These are phyloP conservation scores for Morpho deidamia DNA, from an alignment of 2,888 invertebrate genomes.

Conservation along the genomic window DNA sequence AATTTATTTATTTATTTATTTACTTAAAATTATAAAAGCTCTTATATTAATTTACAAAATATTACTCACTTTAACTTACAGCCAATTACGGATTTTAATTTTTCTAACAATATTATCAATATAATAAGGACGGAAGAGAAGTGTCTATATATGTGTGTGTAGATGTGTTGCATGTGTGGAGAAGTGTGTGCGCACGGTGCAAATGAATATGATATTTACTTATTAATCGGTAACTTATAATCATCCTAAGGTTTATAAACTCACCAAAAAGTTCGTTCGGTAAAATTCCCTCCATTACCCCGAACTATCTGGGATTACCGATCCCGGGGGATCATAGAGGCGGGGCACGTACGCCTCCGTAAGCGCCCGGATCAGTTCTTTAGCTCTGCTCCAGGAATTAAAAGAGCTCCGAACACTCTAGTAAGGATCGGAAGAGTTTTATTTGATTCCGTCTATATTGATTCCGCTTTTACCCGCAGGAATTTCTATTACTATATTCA, in stretches of 20 bases:
- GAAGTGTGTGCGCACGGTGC: too few species aligned
- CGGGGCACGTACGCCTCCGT: constrained; percentile 27
- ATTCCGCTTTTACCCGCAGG: not conserved
- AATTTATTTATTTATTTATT: too few species aligned
- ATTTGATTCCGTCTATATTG: constrained; percentile 16
- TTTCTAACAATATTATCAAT: too few species aligned
- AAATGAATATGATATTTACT: not conserved
- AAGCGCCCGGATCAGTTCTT: constrained; percentile 27
- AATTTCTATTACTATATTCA: not conserved
- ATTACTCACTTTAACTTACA: too few species aligned
- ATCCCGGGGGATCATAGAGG: constrained; percentile 24
- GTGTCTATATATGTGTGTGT: too few species aligned
- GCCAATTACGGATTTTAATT: too few species aligned
- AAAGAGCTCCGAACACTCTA: constrained; percentile 21
- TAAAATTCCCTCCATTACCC: constrained; percentile 27
- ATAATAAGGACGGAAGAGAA: too few species aligned
- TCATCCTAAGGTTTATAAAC: constrained; percentile 20
- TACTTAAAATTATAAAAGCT: too few species aligned
- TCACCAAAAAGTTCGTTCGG: constrained; percentile 23
- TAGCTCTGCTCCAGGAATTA: constrained; percentile 26
- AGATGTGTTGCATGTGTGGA: too few species aligned
- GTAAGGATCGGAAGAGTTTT: constrained; percentile 17
- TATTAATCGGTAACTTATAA: constrained; percentile 10
- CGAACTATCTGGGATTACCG: constrained; percentile 28
- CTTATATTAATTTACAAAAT: too few species aligned